These are phyloP conservation scores for Acanthurus tractus DNA, from an alignment of 2,797 vertebrate species.

Conservation along the genomic window DNA sequence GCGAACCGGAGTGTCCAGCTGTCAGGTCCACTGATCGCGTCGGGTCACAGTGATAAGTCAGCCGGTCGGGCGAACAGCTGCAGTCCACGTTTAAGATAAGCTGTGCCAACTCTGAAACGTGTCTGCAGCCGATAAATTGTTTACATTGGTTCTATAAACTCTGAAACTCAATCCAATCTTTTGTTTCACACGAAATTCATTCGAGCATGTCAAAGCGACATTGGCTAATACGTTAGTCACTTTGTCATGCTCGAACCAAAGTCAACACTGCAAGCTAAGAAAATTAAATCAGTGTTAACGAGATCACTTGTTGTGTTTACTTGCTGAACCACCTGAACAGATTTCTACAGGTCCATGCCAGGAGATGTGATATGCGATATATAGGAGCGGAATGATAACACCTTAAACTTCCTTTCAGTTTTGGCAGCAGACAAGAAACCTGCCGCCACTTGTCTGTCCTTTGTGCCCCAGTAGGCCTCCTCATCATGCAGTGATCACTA, in stretches of 20 bases:
- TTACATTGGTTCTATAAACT: constrained; percentile 11
- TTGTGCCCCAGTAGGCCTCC: neutral
- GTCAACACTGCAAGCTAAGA: neutral
- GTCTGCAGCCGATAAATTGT: constrained; percentile 19
- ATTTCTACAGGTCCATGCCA: neutral
- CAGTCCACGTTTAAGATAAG: constrained; percentile 28
- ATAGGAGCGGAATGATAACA: neutral
- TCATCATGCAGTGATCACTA: neutral
- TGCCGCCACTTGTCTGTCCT: neutral
- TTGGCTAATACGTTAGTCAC: constrained; percentile 2
- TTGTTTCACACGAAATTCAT: neutral
- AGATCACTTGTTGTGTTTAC: neutral
- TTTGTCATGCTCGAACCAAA: neutral
- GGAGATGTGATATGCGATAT: neutral
- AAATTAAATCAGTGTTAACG: neutral
- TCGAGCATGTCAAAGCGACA: neutral
- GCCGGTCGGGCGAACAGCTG: constrained; percentile 25
- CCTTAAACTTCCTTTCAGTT: neutral
- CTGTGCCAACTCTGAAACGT: constrained; percentile 37
- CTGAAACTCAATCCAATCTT: neutral
- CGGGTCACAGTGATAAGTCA: constrained; percentile 42
- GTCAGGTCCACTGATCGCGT: constrained; percentile 40
- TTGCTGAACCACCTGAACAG: constrained; percentile 1
- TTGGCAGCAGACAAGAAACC: neutral
- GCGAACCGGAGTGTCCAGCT: constrained; percentile 33